These are phyloP conservation scores for Harpalus rubripes DNA, from an alignment of 2,888 invertebrate species.

Conservation along the genomic window DNA sequence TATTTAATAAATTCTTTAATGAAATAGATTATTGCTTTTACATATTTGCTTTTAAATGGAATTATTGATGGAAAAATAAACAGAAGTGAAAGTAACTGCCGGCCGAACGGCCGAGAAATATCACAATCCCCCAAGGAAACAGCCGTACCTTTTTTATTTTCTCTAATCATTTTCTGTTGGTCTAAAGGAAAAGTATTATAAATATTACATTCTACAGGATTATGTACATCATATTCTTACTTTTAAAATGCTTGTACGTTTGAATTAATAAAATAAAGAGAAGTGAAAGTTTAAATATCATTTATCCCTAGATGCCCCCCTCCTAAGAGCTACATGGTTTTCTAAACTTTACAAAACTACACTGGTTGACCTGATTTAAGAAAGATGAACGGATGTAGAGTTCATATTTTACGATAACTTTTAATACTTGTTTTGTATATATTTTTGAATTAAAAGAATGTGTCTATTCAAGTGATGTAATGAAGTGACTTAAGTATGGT, in stretches of 20 bases:
- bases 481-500: constrained; percentile 54
- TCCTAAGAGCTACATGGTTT: not conserved
- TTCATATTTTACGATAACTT: constrained; percentile 54
- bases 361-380: constrained; percentile 60
- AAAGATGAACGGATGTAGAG: constrained; percentile 55
- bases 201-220: not conserved
- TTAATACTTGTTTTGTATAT: constrained; percentile 44
- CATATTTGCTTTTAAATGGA: constrained; percentile 52
- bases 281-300: constrained; percentile 45
- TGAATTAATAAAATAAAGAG: constrained; percentile 10
- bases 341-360: constrained; percentile 53
- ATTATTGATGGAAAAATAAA: constrained; percentile 51
- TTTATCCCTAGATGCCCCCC: constrained; percentile 25
- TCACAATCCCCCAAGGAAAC: constrained; percentile 57
- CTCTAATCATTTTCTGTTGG: not conserved
- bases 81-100: constrained; percentile 60
- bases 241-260: not conserved
- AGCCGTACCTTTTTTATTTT: not conserved
- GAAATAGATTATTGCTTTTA: constrained; percentile 37
- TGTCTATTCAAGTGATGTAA: constrained; percentile 35
- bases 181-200: not conserved
- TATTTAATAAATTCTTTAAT: constrained; percentile 22
- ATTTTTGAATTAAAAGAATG: constrained; percentile 30
- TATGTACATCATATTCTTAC: not conserved
- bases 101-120: constrained; percentile 57